Conservation (phyloP, 2,113 vertebrate genomes). For the Marcusenius ussheri region DNA sequence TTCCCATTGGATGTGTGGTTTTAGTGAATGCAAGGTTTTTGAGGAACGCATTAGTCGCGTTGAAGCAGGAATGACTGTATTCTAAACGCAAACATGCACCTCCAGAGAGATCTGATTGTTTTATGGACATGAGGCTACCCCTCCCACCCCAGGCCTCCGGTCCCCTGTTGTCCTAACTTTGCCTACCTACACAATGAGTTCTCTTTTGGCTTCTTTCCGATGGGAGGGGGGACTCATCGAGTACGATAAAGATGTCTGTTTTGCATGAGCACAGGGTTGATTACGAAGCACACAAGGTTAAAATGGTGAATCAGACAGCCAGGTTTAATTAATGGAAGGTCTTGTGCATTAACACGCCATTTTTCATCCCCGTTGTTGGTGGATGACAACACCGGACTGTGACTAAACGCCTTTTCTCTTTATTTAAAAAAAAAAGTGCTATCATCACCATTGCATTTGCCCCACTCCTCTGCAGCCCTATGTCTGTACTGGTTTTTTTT, state of each 20-base stretch:
- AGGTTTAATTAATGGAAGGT: constrained; percentile 22
- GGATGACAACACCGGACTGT: not conserved
- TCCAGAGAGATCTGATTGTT: not conserved
- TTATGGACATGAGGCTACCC: not conserved
- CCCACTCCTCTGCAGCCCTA: not conserved
- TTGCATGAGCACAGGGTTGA: constrained; percentile 17
- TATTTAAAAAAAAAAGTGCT: not conserved
- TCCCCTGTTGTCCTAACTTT: not conserved
- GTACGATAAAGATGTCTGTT: constrained; percentile 12
- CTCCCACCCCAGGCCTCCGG: not conserved
- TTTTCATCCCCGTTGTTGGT: not conserved
- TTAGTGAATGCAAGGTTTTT: not conserved
- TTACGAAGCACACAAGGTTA: constrained; percentile 19
- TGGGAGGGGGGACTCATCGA: not conserved
- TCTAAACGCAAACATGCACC: not conserved
- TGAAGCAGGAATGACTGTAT: not conserved
- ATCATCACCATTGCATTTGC: not conserved
- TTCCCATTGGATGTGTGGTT: not conserved
- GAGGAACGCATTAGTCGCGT: not conserved
- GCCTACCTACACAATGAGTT: not conserved
- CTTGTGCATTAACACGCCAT: constrained; percentile 6
- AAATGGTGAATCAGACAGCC: constrained; percentile 17
- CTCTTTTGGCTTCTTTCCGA: not conserved
- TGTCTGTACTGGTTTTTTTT: not conserved
- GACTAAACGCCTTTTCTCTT: constrained; percentile 10